Conservation (phyloP, 2,113 vertebrate genomes). For the Odontesthes bonariensis region DNA sequence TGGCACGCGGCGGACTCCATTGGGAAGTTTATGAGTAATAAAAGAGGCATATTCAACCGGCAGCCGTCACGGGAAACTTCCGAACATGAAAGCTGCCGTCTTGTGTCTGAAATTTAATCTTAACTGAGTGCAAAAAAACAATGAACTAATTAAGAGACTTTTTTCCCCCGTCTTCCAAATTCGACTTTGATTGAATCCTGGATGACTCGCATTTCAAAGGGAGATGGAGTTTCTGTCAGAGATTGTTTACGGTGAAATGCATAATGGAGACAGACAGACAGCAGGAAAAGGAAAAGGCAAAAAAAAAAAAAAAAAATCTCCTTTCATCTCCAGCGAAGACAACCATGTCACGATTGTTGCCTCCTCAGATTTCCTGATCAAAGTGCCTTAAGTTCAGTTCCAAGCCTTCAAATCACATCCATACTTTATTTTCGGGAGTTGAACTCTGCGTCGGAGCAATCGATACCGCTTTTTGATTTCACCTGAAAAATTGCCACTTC, state of each 20-base stretch:
- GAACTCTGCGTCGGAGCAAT: constrained; percentile 53
- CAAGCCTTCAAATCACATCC: constrained; percentile 62
- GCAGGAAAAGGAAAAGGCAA: neutral
- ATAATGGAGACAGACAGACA: constrained; percentile 49
- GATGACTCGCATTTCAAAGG: constrained; percentile 48
- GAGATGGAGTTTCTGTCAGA: constrained; percentile 54
- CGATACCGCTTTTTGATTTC: constrained; percentile 66
- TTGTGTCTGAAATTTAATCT: constrained; percentile 49
- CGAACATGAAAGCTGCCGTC: constrained; percentile 62
- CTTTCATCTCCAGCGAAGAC: constrained; percentile 75
- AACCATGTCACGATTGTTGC: constrained; percentile 70
- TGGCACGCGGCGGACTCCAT: constrained; percentile 29
- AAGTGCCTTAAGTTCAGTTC: constrained; percentile 66
- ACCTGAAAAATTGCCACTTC: constrained; percentile 56
- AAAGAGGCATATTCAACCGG: constrained; percentile 15
- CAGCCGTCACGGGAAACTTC: constrained; percentile 49
- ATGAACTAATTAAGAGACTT: constrained; percentile 59
- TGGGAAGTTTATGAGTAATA: constrained; percentile 42
- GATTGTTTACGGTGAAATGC: constrained; percentile 66
- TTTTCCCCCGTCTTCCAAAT: constrained; percentile 18
- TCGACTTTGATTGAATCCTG: constrained; percentile 62
- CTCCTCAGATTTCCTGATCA: constrained; percentile 74
- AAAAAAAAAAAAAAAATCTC: too few species aligned
- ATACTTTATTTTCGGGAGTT: constrained; percentile 59
- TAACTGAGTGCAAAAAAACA: constrained; percentile 43